Conservation (phyloP, 2,113 vertebrate species). For the Cariama cristata region DNA sequence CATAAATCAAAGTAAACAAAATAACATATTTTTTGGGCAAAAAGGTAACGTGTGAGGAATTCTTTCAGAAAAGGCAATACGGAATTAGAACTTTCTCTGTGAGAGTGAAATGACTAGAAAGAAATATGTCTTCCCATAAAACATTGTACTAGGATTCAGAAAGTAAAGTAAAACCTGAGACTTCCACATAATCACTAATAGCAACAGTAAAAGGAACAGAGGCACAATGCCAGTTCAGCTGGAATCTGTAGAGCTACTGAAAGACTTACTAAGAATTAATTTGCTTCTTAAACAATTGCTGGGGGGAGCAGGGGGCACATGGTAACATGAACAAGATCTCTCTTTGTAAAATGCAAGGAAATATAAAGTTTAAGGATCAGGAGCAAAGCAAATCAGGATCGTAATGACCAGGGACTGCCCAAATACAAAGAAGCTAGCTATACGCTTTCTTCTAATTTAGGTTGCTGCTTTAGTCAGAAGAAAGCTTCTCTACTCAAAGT, state of each 20-base stretch:
- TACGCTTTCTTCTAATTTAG: background rate
- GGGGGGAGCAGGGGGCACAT: accelerated
- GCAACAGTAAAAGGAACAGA: background rate
- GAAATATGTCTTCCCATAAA: background rate
- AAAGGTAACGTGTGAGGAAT: background rate
- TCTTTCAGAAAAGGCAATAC: background rate
- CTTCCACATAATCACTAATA: background rate
- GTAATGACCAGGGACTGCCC: background rate
- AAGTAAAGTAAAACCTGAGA: background rate
- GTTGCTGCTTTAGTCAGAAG: background rate
- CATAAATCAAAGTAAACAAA: background rate
- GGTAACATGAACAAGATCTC: background rate
- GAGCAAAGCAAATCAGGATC: background rate
- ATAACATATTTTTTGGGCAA: background rate
- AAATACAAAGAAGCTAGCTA: background rate
- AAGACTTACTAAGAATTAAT: background rate
- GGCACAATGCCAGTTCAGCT: background rate
- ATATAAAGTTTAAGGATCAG: background rate
- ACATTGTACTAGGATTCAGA: background rate
- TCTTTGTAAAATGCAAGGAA: background rate
- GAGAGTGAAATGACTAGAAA: background rate
- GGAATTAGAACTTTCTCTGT: background rate
- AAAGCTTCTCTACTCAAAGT: background rate
- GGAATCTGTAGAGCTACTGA: background rate
- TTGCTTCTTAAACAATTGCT: background rate